Conservation (phyloP, 92 coral and sea anemone genomes). For the Palythoa heliodiscus region DNA sequence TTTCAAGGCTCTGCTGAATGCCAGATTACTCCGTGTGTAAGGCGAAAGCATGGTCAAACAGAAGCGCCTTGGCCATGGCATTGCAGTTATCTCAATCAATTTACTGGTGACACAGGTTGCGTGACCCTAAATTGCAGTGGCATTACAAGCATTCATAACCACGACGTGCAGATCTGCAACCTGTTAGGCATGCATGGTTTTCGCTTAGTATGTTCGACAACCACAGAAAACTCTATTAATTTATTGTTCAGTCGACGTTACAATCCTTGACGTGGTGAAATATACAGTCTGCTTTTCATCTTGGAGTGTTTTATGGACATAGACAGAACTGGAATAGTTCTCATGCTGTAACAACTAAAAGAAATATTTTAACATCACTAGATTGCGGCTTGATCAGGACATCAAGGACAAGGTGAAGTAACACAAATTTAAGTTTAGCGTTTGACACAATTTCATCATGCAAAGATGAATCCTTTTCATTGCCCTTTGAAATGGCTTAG, state of each 20-base stretch:
- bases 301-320: not conserved
- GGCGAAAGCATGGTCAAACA: slow-evolving; percentile 33
- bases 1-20: slow-evolving; percentile 40
- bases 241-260: slow-evolving; percentile 37
- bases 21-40: slow-evolving; percentile 37
- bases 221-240: slow-evolving; percentile 20
- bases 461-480: no score
- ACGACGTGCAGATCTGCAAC: slow-evolving; percentile 42
- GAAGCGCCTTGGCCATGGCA: slow-evolving; percentile 42
- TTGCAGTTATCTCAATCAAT: slow-evolving; percentile 36
- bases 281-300: not conserved
- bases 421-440: no score
- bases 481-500: no score
- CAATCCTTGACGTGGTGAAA: slow-evolving; percentile 22
- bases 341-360: not conserved
- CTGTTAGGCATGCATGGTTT: slow-evolving; percentile 40
- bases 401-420: no score
- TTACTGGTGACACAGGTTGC: slow-evolving; percentile 39
- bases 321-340: not conserved
- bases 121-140: slow-evolving; percentile 41
- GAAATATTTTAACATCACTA: not conserved
- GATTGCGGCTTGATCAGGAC: not conserved
- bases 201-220: slow-evolving; percentile 35
- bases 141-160: slow-evolving; percentile 39
- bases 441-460: no score